Percentiles rank a stretch among this genome's conserved stretches.
Conservation (phyloP, 1,140 invertebrate species). For the Anastrepha obliqua region DNA sequence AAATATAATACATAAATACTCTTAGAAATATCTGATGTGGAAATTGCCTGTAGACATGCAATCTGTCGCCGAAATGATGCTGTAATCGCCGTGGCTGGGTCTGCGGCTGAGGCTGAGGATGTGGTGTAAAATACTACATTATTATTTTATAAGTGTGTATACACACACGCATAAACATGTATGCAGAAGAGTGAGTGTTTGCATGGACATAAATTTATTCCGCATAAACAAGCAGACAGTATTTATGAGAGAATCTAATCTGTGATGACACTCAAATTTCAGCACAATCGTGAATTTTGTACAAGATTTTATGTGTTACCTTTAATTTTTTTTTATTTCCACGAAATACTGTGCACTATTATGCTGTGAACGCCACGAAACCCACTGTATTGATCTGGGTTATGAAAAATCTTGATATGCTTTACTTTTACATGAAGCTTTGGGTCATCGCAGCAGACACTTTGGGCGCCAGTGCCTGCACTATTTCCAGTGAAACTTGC, state of each 20-base stretch:
- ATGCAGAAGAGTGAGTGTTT: background rate
- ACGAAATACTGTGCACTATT: too few relatives aligned
- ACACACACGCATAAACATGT: background rate
- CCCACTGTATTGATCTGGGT: too few relatives aligned
- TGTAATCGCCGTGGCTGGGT: background rate
- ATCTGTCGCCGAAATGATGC: conserved; percentile 44
- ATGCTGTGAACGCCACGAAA: too few relatives aligned
- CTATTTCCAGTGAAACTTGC: too few relatives aligned
- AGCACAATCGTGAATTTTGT: conserved; percentile 23
- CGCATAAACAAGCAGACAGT: conserved; percentile 20
- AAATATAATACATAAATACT: conserved; percentile 9
- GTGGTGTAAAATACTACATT: conserved; percentile 9
- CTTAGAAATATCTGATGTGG: conserved; percentile 35
- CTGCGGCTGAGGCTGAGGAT: background rate
- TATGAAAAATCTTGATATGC: too few relatives aligned
- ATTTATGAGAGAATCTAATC: conserved; percentile 37
- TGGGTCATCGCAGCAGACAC: too few relatives aligned
- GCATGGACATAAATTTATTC: conserved; percentile 35
- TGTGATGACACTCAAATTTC: conserved; percentile 48
- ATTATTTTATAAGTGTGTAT: background rate
- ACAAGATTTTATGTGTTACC: too few relatives aligned
- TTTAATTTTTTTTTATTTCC: too few relatives aligned
- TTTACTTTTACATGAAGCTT: too few relatives aligned
- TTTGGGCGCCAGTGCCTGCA: too few relatives aligned
- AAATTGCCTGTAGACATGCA: conserved; percentile 36